A percentile compares a stretch with the other conserved stretches of the same genome.
Conservation (phyloP, 2,888 invertebrate genomes). For the Calameuta pallipes region DNA sequence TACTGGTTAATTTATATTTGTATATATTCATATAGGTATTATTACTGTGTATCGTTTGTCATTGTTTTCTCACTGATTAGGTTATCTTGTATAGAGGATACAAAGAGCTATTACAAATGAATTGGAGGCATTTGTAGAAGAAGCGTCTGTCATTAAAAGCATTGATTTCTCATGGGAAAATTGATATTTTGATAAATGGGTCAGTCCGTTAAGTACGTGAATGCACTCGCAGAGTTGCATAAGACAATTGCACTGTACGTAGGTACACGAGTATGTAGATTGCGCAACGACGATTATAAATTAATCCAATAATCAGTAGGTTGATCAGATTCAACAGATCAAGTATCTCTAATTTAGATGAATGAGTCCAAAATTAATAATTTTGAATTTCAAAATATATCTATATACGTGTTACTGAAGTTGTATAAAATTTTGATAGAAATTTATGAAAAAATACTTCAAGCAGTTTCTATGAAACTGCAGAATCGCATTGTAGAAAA, state of each 20-base stretch:
- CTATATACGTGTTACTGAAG: not conserved
- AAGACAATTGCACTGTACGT: constrained; percentile 15
- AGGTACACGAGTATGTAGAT: constrained; percentile 12
- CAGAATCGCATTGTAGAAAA: not conserved
- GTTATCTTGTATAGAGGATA: not conserved
- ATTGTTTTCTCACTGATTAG: not conserved
- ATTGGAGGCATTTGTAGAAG: not conserved
- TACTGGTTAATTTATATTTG: not conserved
- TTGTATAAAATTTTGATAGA: not conserved
- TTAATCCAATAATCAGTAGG: constrained; percentile 9
- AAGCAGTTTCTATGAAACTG: not conserved
- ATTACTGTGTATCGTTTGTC: too few species aligned
- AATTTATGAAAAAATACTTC: not conserved
- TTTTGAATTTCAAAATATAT: not conserved
- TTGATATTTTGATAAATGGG: not conserved
- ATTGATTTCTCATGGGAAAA: not conserved
- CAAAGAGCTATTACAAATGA: not conserved
- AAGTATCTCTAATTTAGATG: not conserved
- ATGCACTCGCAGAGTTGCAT: constrained; percentile 7
- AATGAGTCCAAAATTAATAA: not conserved
- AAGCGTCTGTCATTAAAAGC: not conserved
- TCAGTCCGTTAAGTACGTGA: not conserved
- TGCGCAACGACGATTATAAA: constrained; percentile 18
- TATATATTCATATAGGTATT: too few species aligned
- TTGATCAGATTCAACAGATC: not conserved